Evolutionary conservation across 2,888 invertebrate species (phyloP), one percentile per base, ranked within the genome.

Genomic region (Athalia rosae): DNA sequence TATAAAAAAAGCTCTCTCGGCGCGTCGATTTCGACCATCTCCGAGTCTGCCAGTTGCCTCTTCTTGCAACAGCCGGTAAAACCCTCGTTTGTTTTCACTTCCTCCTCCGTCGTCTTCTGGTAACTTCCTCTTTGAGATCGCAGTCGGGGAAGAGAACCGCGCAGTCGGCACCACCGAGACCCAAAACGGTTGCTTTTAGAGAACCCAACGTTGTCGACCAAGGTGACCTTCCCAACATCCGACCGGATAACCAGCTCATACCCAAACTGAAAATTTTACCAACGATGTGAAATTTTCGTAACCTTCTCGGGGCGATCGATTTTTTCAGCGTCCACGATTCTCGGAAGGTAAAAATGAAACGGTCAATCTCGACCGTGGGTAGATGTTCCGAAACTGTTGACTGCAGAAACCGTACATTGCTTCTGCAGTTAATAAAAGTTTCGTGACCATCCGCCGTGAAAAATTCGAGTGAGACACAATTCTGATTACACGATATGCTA

Each of bases 161-260:
- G 85, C 95, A 95, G 84, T 94, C 92, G 1, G 93, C 94, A 74
- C 93, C 93, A 8, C 95, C 95, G 69, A 95, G 90, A 0, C 95
- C 95, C 28, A 95, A 88, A 0, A 93, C 91, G 1, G 94, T 92
- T 7, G 95, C 95, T 82, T 93, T 93, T 79, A 95, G 87, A 61
- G 93, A 93, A 79, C 92, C 92, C 80, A 93, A 84, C 90, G 91
- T 92, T 78, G 91, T 90, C 73, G 91, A 90, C 84, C 91, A 90
- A 9, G 89, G 87, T 48, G 90, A 85, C 79, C 84, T 86, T 77
- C 85, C 87, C 15, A 90, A 81, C 58, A 92, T 82, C 81, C 90
- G 90, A 0, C 95, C 93, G 0, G 94, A 93, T 6, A 94, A 88
- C 95, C 95, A 95, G 79, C 95, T 94, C 89, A 95, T 93, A n/a